These are phyloP conservation scores for Harpagus bidentatus DNA, from an alignment of 2,113 vertebrate genomes.

Conservation along the genomic window DNA sequence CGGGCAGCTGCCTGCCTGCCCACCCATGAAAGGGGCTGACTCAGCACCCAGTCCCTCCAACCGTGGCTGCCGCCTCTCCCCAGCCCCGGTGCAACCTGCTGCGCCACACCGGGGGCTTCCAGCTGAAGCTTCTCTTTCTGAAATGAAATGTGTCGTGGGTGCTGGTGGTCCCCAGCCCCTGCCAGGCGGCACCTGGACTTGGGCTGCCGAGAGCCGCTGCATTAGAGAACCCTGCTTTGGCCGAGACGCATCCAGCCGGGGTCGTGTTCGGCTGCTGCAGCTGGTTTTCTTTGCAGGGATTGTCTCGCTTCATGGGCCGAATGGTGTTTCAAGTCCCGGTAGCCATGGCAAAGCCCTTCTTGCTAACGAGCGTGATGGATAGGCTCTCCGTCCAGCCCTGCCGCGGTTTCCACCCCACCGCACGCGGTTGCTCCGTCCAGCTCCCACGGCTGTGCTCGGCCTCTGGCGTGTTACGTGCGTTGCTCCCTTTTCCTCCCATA, in stretches of 20 bases:
- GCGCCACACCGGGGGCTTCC: accelerated
- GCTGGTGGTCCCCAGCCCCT: not conserved
- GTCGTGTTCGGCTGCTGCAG: not conserved
- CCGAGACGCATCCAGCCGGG: too few relatives aligned
- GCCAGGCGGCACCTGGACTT: accelerated
- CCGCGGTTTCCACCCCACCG: not conserved
- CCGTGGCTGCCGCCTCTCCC: not conserved
- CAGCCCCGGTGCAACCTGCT: not conserved
- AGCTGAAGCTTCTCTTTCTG: not conserved
- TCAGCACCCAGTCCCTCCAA: not conserved
- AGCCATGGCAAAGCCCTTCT: not conserved
- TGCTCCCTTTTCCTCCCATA: not conserved
- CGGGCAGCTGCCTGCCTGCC: not conserved
- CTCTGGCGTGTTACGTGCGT: not conserved
- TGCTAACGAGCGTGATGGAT: too few relatives aligned
- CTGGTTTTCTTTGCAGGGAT: not conserved
- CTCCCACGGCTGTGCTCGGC: accelerated
- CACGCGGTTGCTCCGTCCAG: accelerated
- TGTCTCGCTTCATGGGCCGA: not conserved
- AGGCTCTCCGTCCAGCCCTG: not conserved
- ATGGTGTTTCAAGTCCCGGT: not conserved
- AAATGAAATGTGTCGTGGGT: accelerated
- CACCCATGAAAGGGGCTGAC: not conserved
- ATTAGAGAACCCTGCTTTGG: not conserved
- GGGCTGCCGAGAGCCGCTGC: not conserved